Conservation (phyloP, 64 coral and sea anemone genomes). For the Trachythela sp. region DNA sequence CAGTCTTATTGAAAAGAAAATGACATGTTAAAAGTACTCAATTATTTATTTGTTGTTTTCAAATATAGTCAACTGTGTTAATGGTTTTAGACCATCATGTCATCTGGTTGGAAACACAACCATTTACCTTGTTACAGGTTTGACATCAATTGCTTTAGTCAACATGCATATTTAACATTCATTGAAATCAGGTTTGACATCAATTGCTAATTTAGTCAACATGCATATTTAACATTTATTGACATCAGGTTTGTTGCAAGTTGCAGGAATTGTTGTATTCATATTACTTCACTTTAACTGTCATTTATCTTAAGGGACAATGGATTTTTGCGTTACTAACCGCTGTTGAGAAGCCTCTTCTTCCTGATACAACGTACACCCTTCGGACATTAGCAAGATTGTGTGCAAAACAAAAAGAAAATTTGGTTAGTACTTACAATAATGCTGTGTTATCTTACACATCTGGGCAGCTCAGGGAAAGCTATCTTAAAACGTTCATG, state of each 20-base stretch:
- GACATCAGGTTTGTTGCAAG: neutral
- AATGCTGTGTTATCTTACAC: too few relatives aligned
- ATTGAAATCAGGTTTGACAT: neutral
- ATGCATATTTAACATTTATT: too few relatives aligned
- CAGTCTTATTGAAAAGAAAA: neutral
- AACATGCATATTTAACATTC: too few relatives aligned
- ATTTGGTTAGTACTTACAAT: neutral
- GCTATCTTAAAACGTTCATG: neutral
- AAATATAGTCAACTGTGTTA: neutral
- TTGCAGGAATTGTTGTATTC: too few relatives aligned
- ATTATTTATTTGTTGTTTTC: neutral
- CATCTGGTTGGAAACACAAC: neutral
- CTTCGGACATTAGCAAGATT: neutral
- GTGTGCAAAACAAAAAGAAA: neutral
- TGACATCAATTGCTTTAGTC: neutral
- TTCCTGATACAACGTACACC: neutral
- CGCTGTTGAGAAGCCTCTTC: conserved; percentile 7
- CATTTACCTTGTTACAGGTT: neutral
- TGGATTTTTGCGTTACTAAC: conserved; percentile 8
- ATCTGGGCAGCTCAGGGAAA: too few relatives aligned
- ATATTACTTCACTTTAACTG: too few relatives aligned
- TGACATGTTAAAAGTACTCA: neutral
- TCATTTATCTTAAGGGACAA: neutral
- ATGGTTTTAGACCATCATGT: neutral
- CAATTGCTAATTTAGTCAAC: too few relatives aligned